Conservation (phyloP, 1,140 invertebrate genomes). For the Seison nebaliae region DNA sequence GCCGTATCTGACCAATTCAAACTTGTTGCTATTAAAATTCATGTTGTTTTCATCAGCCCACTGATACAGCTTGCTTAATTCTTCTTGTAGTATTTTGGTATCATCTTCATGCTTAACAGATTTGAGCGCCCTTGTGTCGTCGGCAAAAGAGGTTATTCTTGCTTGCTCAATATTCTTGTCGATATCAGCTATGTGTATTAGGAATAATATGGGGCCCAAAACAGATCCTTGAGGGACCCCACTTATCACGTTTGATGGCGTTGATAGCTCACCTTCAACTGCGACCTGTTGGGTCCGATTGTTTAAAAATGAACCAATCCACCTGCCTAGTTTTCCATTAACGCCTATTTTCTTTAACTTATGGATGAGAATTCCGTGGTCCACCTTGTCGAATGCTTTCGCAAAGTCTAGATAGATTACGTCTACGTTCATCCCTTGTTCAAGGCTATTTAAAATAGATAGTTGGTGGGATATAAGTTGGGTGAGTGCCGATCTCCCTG, state of each 20-base stretch:
- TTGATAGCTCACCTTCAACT: slow-evolving; percentile 10
- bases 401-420: slow-evolving; percentile 13
- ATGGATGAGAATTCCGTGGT: slow-evolving; percentile 11
- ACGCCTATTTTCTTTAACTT: slow-evolving; percentile 12
- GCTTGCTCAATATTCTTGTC: background rate
- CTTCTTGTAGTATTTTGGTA: no score
- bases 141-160: no score
- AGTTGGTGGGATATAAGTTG: slow-evolving; percentile 12
- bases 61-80: no score
- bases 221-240: slow-evolving; percentile 16
- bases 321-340: slow-evolving; percentile 3
- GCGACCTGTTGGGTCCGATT: slow-evolving; percentile 6
- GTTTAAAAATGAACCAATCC: slow-evolving; percentile 12
- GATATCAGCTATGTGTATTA: slow-evolving; percentile 15
- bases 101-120: no score
- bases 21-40: no score
- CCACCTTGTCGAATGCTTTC: slow-evolving; percentile 13
- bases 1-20: no score
- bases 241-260: slow-evolving; percentile 1
- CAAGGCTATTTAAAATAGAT: slow-evolving; percentile 5
- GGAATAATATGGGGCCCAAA: slow-evolving; percentile 14
- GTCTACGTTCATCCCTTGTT: slow-evolving; percentile 4
- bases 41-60: no score
- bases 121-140: no score
- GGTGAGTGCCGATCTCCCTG: background rate